A percentile compares a stretch with the other conserved stretches of the same genome.
Conservation (phyloP, 2,113 vertebrate species). For the Anarhynchus alexandrinus region DNA sequence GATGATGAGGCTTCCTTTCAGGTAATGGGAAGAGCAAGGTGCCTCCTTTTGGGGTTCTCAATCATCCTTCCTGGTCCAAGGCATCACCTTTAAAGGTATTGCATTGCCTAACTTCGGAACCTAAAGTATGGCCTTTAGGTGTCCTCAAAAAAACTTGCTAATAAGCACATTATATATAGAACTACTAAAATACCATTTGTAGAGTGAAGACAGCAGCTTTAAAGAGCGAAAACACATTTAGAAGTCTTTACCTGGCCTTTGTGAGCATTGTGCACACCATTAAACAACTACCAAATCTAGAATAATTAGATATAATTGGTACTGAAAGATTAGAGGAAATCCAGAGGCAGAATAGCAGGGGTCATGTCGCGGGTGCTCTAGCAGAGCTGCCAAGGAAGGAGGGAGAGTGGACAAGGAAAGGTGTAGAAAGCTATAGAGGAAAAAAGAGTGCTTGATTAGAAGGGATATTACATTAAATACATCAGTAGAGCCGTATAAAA, state of each 20-base stretch:
- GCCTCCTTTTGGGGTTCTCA: neutral
- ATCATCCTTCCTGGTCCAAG: neutral
- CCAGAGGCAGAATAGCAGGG: neutral
- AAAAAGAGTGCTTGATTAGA: neutral
- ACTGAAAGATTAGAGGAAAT: neutral
- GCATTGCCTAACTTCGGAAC: neutral
- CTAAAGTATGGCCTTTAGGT: neutral
- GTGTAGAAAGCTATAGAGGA: neutral
- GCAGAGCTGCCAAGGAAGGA: neutral
- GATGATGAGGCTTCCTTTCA: neutral
- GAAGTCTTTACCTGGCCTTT: neutral
- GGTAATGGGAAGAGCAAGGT: neutral
- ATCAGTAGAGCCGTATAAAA: neutral
- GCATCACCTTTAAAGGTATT: neutral
- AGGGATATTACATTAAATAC: neutral
- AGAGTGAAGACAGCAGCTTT: neutral
- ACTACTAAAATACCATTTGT: neutral
- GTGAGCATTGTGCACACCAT: neutral
- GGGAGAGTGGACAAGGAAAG: neutral
- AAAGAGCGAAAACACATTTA: neutral
- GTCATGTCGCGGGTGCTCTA: fast-evolving
- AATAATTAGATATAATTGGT: neutral
- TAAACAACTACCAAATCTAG: neutral
- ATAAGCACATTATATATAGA: neutral
- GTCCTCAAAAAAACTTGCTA: neutral